Percentiles rank a stretch among this genome's conserved stretches.
These are phyloP conservation scores for Cheilosia variabilis DNA, from an alignment of 2,888 invertebrate genomes.

Conservation along the genomic window DNA sequence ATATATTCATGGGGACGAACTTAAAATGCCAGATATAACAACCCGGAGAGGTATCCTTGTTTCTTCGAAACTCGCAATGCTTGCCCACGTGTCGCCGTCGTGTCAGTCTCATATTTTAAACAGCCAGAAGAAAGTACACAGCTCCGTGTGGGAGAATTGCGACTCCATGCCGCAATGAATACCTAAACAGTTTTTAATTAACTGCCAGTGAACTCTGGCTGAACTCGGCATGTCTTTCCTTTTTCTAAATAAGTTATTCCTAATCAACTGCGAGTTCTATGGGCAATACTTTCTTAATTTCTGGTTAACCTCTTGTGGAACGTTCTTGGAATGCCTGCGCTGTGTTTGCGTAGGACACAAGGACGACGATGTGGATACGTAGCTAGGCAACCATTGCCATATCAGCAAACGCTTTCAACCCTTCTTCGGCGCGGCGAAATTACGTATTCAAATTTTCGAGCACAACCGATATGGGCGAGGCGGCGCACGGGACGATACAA, in stretches of 20 bases:
- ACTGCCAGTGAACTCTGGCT: conserved; percentile 60
- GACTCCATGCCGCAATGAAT: conserved; percentile 66
- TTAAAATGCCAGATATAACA: conserved; percentile 64
- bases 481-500: too few relatives aligned
- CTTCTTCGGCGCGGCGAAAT: conserved; percentile 47
- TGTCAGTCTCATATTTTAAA: conserved; percentile 59
- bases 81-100: conserved; percentile 29
- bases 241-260: conserved; percentile 57
- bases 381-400: conserved; percentile 51
- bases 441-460: conserved; percentile 71
- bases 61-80: conserved; percentile 29
- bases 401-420: conserved; percentile 56
- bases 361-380: conserved; percentile 23
- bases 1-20: conserved; percentile 58
- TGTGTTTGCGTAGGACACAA: conserved; percentile 24
- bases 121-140: conserved; percentile 4
- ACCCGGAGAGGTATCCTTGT: conserved; percentile 10
- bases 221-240: conserved; percentile 50
- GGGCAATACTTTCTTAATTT: conserved; percentile 66
- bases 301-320: conserved; percentile 52
- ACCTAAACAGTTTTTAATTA: conserved; percentile 73
- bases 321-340: conserved; percentile 50
- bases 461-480: neutral
- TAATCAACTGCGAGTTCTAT: conserved; percentile 32
- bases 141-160: neutral